Evolutionary conservation across 2,797 vertebrate species (phyloP).

Genomic region (Austrolebias charrua): DNA sequence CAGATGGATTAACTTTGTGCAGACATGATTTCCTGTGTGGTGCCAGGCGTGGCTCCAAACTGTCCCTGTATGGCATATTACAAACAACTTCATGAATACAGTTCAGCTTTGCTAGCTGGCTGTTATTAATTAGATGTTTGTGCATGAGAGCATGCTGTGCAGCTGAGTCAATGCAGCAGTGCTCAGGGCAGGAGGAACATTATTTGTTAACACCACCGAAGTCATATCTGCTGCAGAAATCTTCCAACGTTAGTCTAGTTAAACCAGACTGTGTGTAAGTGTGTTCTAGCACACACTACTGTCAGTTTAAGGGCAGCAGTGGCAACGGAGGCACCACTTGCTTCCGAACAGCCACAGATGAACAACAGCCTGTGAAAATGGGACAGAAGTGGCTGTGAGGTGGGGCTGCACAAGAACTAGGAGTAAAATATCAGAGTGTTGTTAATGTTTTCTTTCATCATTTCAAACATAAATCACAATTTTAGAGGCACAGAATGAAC

Average conservation of each 20-base stretch:
- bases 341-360: slow-evolving; percentile 22
- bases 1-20: slow-evolving; percentile 1
- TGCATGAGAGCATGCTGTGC: slow-evolving; percentile 4
- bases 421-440: slow-evolving; percentile 42
- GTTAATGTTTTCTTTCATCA: slow-evolving; percentile 15
- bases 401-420: slow-evolving; percentile 29
- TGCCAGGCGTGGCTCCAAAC: slow-evolving; percentile 28
- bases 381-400: slow-evolving; percentile 51
- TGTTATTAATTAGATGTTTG: slow-evolving; percentile 61
- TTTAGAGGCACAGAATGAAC: background rate
- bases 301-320: slow-evolving; percentile 8
- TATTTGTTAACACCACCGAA: slow-evolving; percentile 12
- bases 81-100: slow-evolving; percentile 41
- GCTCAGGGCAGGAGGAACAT: slow-evolving; percentile 28
- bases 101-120: slow-evolving; percentile 57
- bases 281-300: slow-evolving; percentile 11
- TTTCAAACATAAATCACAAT: background rate
- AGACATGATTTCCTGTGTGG: slow-evolving; percentile 18
- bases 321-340: slow-evolving; percentile 11
- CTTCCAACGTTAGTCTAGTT: slow-evolving; percentile 2
- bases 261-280: slow-evolving; percentile 7
- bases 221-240: slow-evolving; percentile 16
- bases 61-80: slow-evolving; percentile 37
- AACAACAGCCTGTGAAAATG: slow-evolving; percentile 38
- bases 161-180: slow-evolving; percentile 18